Percentiles rank a stretch among this genome's conserved stretches.
phyloP scores from a whole-genome alignment of 2,888 invertebrate genomes.

The Chrysodeixis includens region DNA sequence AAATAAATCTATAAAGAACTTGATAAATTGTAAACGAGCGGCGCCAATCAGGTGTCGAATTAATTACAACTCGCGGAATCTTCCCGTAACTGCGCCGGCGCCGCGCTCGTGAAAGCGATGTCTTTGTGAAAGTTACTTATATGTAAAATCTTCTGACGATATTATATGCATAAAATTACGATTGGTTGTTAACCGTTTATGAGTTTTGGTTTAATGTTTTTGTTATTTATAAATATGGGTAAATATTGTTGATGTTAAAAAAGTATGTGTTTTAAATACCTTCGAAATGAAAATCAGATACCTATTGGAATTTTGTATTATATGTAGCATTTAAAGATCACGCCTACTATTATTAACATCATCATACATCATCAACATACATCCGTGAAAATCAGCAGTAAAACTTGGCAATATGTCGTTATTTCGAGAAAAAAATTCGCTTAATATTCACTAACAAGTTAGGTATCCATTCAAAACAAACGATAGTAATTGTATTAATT shows the following conservation, averaged over 20 bases:
- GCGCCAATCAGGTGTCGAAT: conserved; percentile 3
- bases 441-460: neutral
- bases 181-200: conserved; percentile 11
- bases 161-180: conserved; percentile 35
- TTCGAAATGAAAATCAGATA: too few species aligned
- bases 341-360: too few species aligned
- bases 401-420: too few species aligned
- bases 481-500: neutral
- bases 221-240: neutral
- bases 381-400: too few species aligned
- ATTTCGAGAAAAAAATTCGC: too few species aligned
- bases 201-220: too few species aligned
- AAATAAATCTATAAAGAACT: neutral
- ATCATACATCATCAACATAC: too few species aligned
- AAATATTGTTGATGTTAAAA: neutral
- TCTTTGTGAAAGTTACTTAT: conserved; percentile 42
- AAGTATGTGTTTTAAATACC: neutral
- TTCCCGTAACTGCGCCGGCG: neutral
- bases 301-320: too few species aligned
- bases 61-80: neutral
- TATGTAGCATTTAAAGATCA: too few species aligned
- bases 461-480: neutral
- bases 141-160: conserved; percentile 30
- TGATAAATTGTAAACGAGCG: neutral
- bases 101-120: conserved; percentile 39